A percentile compares a stretch with the other conserved stretches of the same genome.
phyloP scores from a whole-genome alignment of 2,888 invertebrate species.

The Elysia crispata region DNA sequence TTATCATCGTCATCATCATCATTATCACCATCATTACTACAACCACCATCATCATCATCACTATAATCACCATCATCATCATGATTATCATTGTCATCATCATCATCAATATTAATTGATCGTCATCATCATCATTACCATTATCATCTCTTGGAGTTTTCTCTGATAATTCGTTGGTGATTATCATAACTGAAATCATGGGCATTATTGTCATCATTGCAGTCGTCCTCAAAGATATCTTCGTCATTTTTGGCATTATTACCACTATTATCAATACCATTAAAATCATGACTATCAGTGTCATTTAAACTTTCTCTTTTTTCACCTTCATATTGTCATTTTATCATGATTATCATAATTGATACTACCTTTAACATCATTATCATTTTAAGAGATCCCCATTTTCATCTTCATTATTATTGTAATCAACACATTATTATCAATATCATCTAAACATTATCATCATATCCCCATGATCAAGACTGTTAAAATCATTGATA shows the following conservation, averaged over 20 bases:
- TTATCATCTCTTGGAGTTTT: background rate
- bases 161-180: background rate
- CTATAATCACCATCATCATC: constrained; percentile 10
- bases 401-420: background rate
- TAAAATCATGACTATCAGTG: background rate
- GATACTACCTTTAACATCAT: background rate
- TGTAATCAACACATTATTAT: no score
- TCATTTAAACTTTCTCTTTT: no score
- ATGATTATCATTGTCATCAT: constrained; percentile 26
- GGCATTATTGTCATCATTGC: background rate
- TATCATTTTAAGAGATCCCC: background rate
- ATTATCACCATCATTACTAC: constrained; percentile 11
- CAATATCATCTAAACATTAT: no score
- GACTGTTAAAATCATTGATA: no score
- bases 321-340: no score
- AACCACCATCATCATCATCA: constrained; percentile 25
- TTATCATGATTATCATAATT: background rate
- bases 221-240: no score
- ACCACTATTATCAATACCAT: background rate
- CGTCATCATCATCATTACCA: background rate
- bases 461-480: no score
- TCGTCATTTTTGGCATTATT: no score
- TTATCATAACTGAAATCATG: no score
- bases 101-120: constrained; percentile 5
- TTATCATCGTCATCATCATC: constrained; percentile 29